These are phyloP conservation scores for Panzeria rudis DNA, from an alignment of 2,888 invertebrate species.

Conservation along the genomic window DNA sequence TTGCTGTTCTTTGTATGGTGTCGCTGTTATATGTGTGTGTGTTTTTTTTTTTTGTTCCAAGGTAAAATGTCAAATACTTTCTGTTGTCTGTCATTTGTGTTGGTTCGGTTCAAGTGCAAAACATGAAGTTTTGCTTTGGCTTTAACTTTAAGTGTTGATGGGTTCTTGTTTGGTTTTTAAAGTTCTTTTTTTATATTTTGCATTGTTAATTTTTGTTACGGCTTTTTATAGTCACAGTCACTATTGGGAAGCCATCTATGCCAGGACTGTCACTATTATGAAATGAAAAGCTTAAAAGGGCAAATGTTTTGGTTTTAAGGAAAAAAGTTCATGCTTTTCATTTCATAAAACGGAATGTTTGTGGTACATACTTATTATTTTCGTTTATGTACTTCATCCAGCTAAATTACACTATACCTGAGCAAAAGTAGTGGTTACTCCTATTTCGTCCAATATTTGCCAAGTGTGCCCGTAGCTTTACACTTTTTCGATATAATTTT, in stretches of 20 bases:
- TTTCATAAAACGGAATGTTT: no score
- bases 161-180: slow-evolving; percentile 61
- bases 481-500: no score
- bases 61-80: slow-evolving; percentile 83
- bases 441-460: no score
- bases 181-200: slow-evolving; percentile 65
- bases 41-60: slow-evolving; percentile 75
- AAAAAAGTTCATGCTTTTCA: neutral
- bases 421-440: no score
- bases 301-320: neutral
- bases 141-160: slow-evolving; percentile 72
- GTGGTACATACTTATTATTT: no score
- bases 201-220: slow-evolving; percentile 72
- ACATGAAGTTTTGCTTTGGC: slow-evolving; percentile 72
- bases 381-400: no score
- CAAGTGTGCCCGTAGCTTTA: no score
- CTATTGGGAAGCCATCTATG: slow-evolving; percentile 29
- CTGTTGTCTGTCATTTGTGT: slow-evolving; percentile 77
- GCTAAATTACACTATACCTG: no score
- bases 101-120: slow-evolving; percentile 76
- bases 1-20: neutral
- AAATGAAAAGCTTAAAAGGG: neutral
- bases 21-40: slow-evolving; percentile 14
- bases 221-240: slow-evolving; percentile 58
- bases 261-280: slow-evolving; percentile 26